Base-by-base conservation (phyloP, 1,140 invertebrate species). In the Belonocnema kinseyi region DNA sequence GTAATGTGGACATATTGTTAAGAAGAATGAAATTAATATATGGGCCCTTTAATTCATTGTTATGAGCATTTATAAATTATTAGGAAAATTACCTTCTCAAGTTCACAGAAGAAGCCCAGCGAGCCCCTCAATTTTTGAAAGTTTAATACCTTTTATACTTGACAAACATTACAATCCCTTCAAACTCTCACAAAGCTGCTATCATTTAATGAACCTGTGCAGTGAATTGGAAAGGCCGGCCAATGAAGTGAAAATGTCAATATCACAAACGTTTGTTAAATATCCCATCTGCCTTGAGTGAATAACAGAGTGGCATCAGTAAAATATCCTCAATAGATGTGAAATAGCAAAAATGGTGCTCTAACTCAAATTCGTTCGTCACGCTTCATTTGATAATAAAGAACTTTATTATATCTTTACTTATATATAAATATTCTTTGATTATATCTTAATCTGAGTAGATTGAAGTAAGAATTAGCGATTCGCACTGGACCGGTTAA, bases 221-320 rank as follows among this genome's bases (percentile, higher is more conserved):
- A 16, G 46, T 40, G 61, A 66, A 66, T 66, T 33, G 61, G 46
- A 66, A 66, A 66, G 33, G 26, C 61, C 5, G 21, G 46, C 14
- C 26, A 40, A 66, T 66, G 61, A 66, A 66, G 61, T 66, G 26
- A n/a, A 66, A 66, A 40, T 66, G 61, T 66, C 61, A 66, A 66
- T 66, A 66, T 66, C 61, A 66, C 26, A 66, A 40, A 66, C 26
- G 61, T 66, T 66, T 66, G 61, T 40, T 66, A 40, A 66, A 66
- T 66, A 40, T 40, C 40, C 40, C 61, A 66, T 66, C 40, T 66
- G 16, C 3, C 26, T 14, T 46, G 61, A 66, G 40, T 66, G 26
- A 40, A 66, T 66, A 13, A 61, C 14, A 61, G 12, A 61, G 13
- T 33, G n/a, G 26, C n/a, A 46, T 10, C 61, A 66, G 40, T 16